Conservation (phyloP, 2,113 vertebrate species). For the Oreotragus oreotragus region DNA sequence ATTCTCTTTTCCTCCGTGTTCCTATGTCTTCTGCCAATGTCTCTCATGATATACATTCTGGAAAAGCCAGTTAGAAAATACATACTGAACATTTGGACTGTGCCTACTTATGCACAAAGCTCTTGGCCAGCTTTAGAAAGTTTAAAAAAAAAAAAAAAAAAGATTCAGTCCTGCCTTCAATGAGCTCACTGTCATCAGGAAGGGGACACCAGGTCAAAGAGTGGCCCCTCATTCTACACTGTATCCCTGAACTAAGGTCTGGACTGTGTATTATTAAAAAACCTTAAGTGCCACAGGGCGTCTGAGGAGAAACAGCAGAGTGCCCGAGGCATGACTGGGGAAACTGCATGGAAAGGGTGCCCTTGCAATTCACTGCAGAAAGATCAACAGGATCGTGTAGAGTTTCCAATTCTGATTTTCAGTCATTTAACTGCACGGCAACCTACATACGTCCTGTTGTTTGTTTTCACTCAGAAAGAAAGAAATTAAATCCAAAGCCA, state of each 20-base stretch:
- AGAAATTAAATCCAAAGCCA: constrained; percentile 5
- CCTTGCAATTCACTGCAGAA: background rate
- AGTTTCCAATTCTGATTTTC: background rate
- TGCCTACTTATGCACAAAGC: background rate
- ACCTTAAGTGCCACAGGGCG: rapidly evolving
- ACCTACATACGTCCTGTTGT: background rate
- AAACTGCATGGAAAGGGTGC: background rate
- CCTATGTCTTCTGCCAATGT: background rate
- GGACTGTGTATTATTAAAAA: rapidly evolving
- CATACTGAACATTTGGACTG: background rate
- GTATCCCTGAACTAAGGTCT: background rate
- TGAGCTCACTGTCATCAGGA: background rate
- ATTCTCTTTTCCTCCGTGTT: background rate
- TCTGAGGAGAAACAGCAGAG: background rate
- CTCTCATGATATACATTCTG: background rate
- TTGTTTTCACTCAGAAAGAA: constrained; percentile 34
- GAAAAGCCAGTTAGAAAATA: background rate
- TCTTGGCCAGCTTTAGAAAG: background rate
- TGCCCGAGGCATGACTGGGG: background rate
- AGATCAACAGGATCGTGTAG: background rate
- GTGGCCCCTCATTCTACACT: too few relatives aligned
- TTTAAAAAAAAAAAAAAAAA: background rate
- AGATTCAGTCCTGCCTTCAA: background rate
- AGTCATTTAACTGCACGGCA: background rate
- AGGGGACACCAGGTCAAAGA: background rate